A percentile compares a stretch with the other conserved stretches of the same genome.
Evolutionary conservation across 1,140 invertebrate genomes (phyloP).

Genomic region (Calephelis nemesis): DNA sequence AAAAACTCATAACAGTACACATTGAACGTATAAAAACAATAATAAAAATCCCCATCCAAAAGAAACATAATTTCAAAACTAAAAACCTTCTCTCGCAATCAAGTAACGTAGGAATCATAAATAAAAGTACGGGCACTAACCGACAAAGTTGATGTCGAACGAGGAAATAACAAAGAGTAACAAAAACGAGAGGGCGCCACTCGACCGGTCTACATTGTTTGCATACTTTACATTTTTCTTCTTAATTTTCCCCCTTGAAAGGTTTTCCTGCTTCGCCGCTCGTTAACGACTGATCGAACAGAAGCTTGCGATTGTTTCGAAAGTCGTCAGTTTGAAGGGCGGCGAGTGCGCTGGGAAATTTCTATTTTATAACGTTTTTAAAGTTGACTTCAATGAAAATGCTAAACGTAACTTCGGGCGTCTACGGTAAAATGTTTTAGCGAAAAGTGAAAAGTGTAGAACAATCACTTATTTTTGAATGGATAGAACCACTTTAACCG

Average conservation of each 20-base stretch:
- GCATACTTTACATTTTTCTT: slow-evolving; percentile 40
- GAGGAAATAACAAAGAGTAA: slow-evolving; percentile 14
- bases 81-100: slow-evolving; percentile 18
- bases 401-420: background rate
- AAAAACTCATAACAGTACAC: too few species aligned
- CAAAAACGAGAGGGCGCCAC: slow-evolving; percentile 24
- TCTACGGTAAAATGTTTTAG: background rate
- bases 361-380: slow-evolving; percentile 23
- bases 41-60: slow-evolving; percentile 7
- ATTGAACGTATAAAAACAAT: background rate
- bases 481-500: too few species aligned
- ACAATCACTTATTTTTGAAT: too few species aligned
- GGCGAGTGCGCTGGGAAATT: slow-evolving; percentile 20
- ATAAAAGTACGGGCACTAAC: slow-evolving; percentile 20
- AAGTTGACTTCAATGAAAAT: slow-evolving; percentile 16
- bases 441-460: too few species aligned
- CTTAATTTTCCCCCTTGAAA: slow-evolving; percentile 41
- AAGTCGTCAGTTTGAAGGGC: slow-evolving; percentile 26
- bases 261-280: slow-evolving; percentile 32
- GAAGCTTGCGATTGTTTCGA: slow-evolving; percentile 24
- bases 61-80: slow-evolving; percentile 14
- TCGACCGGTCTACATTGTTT: slow-evolving; percentile 36
- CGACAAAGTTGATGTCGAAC: slow-evolving; percentile 23
- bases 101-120: slow-evolving; percentile 20
- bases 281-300: slow-evolving; percentile 39